A percentile compares a stretch with the other conserved stretches of the same genome.
phyloP scores from a whole-genome alignment of 1,140 invertebrate species.

The Venturia canescens region DNA sequence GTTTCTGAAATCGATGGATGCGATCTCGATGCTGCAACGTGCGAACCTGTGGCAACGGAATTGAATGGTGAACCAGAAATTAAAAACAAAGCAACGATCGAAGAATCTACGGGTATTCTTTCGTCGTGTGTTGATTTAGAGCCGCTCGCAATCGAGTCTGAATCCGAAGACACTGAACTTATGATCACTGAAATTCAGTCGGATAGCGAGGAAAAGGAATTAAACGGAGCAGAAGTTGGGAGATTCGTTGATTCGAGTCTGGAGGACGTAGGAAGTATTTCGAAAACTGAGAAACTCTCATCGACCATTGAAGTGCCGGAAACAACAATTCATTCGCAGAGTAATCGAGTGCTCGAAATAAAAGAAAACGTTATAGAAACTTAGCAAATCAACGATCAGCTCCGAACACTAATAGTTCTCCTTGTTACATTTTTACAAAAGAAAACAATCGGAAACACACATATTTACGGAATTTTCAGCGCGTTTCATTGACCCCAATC shows the following conservation, averaged over 20 bases:
- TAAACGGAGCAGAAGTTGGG: not conserved
- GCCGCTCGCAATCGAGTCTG: not conserved
- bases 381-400: not conserved
- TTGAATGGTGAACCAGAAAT: not conserved
- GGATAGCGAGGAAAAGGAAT: slow-evolving; percentile 36
- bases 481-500: not conserved
- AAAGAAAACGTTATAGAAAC: slow-evolving; percentile 11
- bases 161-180: not conserved
- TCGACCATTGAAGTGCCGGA: not conserved
- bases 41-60: not conserved
- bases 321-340: not conserved
- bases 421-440: slow-evolving; percentile 11
- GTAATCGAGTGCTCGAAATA: not conserved
- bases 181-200: not conserved
- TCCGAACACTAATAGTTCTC: not conserved
- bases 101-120: not conserved
- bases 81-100: not conserved
- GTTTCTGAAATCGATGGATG: not conserved
- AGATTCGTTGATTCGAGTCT: not conserved
- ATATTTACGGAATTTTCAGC: not conserved
- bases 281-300: not conserved
- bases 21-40: not conserved
- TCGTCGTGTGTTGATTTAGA: not conserved
- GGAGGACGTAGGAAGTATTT: not conserved
- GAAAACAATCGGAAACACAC: not conserved